These are phyloP conservation scores for Hippocampus abdominalis DNA, from an alignment of 2,113 vertebrate genomes.

Conservation along the genomic window DNA sequence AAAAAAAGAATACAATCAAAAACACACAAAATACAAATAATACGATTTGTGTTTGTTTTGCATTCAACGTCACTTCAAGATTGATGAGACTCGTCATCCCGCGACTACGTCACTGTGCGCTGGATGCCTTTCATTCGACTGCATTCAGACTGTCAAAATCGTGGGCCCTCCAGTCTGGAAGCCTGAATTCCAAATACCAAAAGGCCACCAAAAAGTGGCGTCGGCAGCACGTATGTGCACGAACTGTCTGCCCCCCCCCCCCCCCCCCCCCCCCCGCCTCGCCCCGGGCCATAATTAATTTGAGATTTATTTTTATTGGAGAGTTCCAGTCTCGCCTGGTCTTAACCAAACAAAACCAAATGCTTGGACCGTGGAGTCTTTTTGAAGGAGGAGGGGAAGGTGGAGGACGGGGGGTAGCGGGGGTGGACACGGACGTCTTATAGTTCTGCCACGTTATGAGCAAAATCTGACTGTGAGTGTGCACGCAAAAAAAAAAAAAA, in stretches of 20 bases:
- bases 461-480: constrained; percentile 45
- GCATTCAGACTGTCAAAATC: constrained; percentile 51
- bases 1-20: background rate
- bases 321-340: constrained; percentile 92
- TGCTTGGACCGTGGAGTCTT: constrained; percentile 84
- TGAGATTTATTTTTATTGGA: constrained; percentile 99
- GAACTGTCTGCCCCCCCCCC: constrained; percentile 85
- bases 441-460: constrained; percentile 85
- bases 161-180: constrained; percentile 51
- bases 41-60: background rate
- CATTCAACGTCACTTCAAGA: background rate
- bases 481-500: constrained; percentile 35
- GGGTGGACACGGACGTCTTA: constrained; percentile 72
- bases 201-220: constrained; percentile 69
- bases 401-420: background rate
- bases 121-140: constrained; percentile 48
- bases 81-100: constrained; percentile 9
- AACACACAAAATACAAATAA: background rate
- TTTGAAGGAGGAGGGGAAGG: constrained; percentile 77
- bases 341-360: constrained; percentile 98
- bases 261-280: constrained; percentile 49
- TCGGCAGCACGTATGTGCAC: constrained; percentile 82
- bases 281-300: constrained; percentile 99
- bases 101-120: background rate
- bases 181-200: constrained; percentile 64